Evolutionary conservation across 2,797 vertebrate species (phyloP).

Genomic region (Sebastes paucispinis): DNA sequence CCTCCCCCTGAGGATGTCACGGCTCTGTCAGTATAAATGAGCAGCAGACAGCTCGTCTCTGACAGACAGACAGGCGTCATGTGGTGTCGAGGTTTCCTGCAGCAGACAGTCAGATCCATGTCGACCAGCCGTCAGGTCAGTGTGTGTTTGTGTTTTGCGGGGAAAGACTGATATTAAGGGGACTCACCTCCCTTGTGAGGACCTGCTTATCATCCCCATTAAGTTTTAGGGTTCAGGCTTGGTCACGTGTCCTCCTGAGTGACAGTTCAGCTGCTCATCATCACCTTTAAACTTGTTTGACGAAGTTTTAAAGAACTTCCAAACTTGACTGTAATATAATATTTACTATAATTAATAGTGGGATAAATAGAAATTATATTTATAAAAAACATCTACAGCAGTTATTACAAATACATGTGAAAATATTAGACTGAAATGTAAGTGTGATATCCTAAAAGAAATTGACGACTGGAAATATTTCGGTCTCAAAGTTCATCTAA

Average conservation of each 20-base stretch:
- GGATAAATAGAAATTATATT: background rate
- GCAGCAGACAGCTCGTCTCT: background rate
- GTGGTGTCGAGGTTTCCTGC: constrained; percentile 56
- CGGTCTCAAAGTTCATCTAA: background rate
- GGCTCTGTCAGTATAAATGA: constrained; percentile 31
- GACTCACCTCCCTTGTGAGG: background rate
- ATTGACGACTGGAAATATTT: background rate
- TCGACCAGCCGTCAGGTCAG: constrained; percentile 53
- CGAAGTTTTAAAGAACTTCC: background rate
- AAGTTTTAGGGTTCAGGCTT: background rate
- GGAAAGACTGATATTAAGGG: background rate
- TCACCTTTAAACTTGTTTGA: background rate
- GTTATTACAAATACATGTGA: background rate
- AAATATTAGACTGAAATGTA: background rate
- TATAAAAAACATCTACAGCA: background rate
- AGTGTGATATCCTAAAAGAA: background rate
- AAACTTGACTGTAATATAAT: background rate
- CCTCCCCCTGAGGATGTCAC: constrained; percentile 30
- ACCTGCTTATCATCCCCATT: background rate
- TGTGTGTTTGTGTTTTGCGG: background rate
- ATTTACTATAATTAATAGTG: background rate
- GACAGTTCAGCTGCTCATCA: background rate
- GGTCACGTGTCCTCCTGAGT: background rate
- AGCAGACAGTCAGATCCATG: constrained; percentile 26
- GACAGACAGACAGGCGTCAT: constrained; percentile 41